Evolutionary conservation across 2,797 vertebrate species (phyloP).

Genomic region (Enteromius fasciolatus): DNA sequence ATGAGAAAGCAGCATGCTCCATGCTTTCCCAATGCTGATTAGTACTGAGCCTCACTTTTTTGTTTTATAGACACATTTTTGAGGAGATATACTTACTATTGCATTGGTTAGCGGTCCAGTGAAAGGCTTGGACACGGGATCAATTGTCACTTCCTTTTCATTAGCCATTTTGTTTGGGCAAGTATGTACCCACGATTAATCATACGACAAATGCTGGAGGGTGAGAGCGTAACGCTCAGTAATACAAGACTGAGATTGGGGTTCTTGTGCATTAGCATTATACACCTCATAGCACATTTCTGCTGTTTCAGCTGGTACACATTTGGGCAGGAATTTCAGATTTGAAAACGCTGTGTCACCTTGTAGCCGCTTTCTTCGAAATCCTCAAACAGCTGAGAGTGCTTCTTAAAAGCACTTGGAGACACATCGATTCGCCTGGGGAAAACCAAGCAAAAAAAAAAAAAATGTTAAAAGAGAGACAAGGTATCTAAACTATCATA

Average conservation of each 20-base stretch:
- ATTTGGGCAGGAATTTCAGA: conserved; percentile 78
- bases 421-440: conserved; percentile 98
- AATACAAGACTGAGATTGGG: conserved; percentile 89
- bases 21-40: conserved; percentile 58
- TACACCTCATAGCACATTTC: conserved; percentile 97
- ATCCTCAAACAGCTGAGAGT: conserved; percentile 95
- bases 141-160: conserved; percentile 96
- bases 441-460: conserved; percentile 27
- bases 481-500: neutral
- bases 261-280: conserved; percentile 97
- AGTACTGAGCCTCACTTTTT: conserved; percentile 50
- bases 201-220: conserved; percentile 91
- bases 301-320: conserved; percentile 67
- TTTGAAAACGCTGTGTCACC: conserved; percentile 88
- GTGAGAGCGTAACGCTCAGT: conserved; percentile 74
- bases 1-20: conserved; percentile 61
- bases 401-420: conserved; percentile 99
- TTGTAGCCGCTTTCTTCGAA: conserved; percentile 92
- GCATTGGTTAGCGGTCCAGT: conserved; percentile 92
- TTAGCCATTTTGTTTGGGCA: conserved; percentile 79
- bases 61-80: conserved; percentile 68
- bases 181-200: conserved; percentile 92
- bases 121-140: conserved; percentile 93
- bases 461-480: neutral
- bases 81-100: conserved; percentile 96